phyloP scores from a whole-genome alignment of 2,113 vertebrate species.

The Corythaixoides concolor region DNA sequence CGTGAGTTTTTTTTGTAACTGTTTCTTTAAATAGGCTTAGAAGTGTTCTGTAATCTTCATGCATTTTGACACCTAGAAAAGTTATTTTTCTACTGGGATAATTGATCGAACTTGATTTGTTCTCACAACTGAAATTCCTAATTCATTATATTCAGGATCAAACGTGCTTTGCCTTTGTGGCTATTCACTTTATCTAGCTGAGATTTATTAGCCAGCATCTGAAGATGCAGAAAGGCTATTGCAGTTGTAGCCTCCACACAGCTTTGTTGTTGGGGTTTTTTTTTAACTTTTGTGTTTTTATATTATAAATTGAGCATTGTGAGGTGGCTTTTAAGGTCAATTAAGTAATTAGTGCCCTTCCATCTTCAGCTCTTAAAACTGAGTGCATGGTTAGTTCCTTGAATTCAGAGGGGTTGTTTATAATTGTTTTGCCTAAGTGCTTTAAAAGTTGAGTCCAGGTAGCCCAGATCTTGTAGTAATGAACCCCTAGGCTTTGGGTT shows the following conservation, averaged over 20 bases:
- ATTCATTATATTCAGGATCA: background rate
- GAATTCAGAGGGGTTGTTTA: background rate
- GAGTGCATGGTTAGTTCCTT: background rate
- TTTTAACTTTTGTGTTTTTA: background rate
- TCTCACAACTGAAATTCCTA: conserved; percentile 13
- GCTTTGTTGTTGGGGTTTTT: background rate
- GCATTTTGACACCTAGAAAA: background rate
- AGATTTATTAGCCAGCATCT: background rate
- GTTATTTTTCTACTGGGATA: background rate
- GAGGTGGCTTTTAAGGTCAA: background rate
- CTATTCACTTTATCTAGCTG: background rate
- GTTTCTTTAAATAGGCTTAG: background rate
- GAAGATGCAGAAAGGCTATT: background rate
- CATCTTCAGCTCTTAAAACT: background rate
- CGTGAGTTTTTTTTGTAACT: background rate
- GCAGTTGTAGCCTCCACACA: background rate
- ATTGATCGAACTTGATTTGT: background rate
- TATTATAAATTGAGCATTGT: background rate
- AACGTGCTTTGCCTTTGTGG: background rate
- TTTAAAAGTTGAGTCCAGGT: background rate
- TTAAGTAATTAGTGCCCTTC: background rate
- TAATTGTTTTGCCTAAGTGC: background rate
- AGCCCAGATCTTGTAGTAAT: background rate
- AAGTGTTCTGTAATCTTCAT: background rate
- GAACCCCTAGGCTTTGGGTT: background rate